A percentile compares a stretch with the other conserved stretches of the same genome.
phyloP scores from a whole-genome alignment of 2,797 vertebrate species.

The Acestrorhynchus altus region DNA sequence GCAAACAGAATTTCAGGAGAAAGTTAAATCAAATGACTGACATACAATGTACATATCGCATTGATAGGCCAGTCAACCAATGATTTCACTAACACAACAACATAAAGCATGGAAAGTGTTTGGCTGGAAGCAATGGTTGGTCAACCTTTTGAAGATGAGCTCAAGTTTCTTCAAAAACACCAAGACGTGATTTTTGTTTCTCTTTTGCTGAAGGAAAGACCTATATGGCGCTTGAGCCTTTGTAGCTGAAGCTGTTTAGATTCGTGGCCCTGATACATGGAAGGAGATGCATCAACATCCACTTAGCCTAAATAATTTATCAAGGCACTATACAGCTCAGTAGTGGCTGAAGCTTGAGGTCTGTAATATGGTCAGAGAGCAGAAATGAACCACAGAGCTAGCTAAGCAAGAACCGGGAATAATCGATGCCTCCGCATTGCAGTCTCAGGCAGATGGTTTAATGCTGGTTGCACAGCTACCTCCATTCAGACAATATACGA shows the following conservation, averaged over 20 bases:
- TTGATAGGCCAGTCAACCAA: no score
- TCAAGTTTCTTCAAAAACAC: background rate
- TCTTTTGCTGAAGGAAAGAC: constrained; percentile 8
- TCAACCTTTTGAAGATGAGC: background rate
- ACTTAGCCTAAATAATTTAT: constrained; percentile 58
- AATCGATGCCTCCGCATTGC: constrained; percentile 42
- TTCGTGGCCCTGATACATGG: constrained; percentile 7
- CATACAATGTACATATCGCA: no score
- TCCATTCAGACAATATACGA: background rate
- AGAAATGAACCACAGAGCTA: constrained; percentile 18
- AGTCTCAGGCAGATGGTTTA: background rate
- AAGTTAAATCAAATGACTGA: no score
- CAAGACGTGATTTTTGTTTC: background rate
- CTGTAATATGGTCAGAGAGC: constrained; percentile 39
- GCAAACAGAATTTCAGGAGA: no score
- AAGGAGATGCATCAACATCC: constrained; percentile 48
- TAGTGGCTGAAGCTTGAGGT: constrained; percentile 24
- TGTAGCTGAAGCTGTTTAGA: constrained; percentile 24
- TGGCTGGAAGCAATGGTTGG: no score
- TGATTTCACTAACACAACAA: no score
- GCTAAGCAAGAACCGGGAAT: constrained; percentile 13
- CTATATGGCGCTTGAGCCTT: background rate
- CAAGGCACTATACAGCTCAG: constrained; percentile 39
- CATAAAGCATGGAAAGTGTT: no score
- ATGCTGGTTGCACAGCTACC: background rate